These are phyloP conservation scores for Ephydatia muelleri DNA, from an alignment of 37 sponge, comb jelly and placozoan species.

Conservation along the genomic window DNA sequence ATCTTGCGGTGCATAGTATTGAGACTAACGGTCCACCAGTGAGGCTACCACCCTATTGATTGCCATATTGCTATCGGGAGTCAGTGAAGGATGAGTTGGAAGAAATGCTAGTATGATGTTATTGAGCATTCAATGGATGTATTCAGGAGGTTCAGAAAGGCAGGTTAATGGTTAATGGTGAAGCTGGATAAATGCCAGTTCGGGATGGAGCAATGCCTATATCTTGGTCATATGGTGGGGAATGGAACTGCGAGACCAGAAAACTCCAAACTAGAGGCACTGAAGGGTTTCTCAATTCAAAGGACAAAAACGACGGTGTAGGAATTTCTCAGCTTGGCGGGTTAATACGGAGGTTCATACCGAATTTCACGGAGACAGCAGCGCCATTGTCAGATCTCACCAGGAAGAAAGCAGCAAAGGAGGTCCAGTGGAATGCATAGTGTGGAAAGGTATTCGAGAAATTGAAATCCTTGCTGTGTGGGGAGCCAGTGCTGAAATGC, in stretches of 20 bases:
- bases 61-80: slow-evolving; percentile 30
- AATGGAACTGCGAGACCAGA: slow-evolving; percentile 29
- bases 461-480: slow-evolving; percentile 10
- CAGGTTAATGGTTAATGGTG: slow-evolving; percentile 41
- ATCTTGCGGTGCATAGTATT: neutral
- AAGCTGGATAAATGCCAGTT: slow-evolving; percentile 61
- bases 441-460: slow-evolving; percentile 42
- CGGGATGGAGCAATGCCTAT: slow-evolving; percentile 13
- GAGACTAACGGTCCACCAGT: slow-evolving; percentile 17
- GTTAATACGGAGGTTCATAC: slow-evolving; percentile 62
- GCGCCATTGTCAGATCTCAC: slow-evolving; percentile 42
- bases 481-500: slow-evolving; percentile 32
- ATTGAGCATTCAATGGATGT: slow-evolving; percentile 29
- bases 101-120: slow-evolving; percentile 43
- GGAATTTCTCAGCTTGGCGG: slow-evolving; percentile 41
- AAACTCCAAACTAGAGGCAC: slow-evolving; percentile 8
- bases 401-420: slow-evolving; percentile 24
- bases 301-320: slow-evolving; percentile 36
- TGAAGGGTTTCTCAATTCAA: slow-evolving; percentile 23
- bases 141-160: slow-evolving; percentile 12
- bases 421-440: slow-evolving; percentile 38
- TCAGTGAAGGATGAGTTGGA: slow-evolving; percentile 29
- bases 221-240: slow-evolving; percentile 60
- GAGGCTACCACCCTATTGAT: slow-evolving; percentile 19
- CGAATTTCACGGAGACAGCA: slow-evolving; percentile 34